Evolutionary conservation across 2,797 vertebrate genomes (phyloP).

Genomic region (Galagoides demidoff): DNA sequence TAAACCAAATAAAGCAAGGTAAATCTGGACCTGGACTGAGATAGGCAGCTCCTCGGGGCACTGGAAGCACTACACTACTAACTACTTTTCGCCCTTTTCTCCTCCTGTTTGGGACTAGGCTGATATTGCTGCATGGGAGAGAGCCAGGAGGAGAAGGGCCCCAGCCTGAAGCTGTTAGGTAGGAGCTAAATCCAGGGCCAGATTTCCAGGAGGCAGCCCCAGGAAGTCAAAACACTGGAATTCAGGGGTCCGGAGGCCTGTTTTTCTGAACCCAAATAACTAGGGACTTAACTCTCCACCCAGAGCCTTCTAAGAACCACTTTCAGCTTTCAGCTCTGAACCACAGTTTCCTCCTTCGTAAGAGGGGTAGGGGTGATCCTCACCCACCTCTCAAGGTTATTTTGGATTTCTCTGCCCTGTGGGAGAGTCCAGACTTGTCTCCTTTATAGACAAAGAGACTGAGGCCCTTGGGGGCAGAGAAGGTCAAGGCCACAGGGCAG

Average conservation of each 20-base stretch:
- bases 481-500: not conserved
- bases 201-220: conserved; percentile 54
- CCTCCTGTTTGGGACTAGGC: conserved; percentile 34
- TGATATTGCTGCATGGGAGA: conserved; percentile 44
- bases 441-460: not conserved
- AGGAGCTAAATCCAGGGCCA: conserved; percentile 73
- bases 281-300: not conserved
- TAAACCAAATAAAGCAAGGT: not conserved
- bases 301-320: not conserved
- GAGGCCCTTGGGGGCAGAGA: not conserved
- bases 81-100: conserved; percentile 34
- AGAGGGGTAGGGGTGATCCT: not conserved
- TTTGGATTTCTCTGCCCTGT: not conserved
- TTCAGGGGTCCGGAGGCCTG: not conserved
- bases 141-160: conserved; percentile 44
- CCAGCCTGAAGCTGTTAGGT: conserved; percentile 59
- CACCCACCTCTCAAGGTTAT: not conserved
- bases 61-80: not conserved
- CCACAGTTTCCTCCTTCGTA: not conserved
- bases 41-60: not conserved
- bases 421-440: not conserved
- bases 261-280: not conserved
- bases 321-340: not conserved
- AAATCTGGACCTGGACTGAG: not conserved
- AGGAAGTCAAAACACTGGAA: not conserved